Base-by-base conservation (phyloP, 2,888 invertebrate genomes). In the Entomobrya proxima region DNA sequence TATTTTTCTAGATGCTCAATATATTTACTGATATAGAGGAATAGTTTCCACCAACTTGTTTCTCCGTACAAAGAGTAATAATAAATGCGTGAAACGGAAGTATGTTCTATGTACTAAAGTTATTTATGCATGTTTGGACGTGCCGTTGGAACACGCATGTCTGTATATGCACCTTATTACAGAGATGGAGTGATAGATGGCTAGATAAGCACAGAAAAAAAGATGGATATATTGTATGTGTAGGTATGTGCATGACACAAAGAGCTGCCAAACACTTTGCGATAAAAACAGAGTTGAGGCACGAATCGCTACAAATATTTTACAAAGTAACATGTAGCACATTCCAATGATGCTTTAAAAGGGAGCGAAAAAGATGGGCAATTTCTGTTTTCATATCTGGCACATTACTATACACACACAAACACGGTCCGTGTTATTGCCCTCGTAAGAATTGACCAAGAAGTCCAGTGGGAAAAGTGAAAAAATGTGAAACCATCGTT, bases 401-500 rank as follows among this genome's bases (percentile, higher is more conserved):
- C 61, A 75, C 61, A 64, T 47, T 72, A 61, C n/a, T n/a, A n/a
- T n/a, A n/a, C n/a, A n/a, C n/a, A n/a, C n/a, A n/a, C 72, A 74
- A 27, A 55, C 4, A 55, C 37, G 11, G 47, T 74, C 61, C 55
- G 24, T 78, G 58, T 85, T 79, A 85, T 85, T 78, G 74, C 78
- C 50, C 85, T 79, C 85, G 11, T 24, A 72, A 47, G 85, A 79
- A 79, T 79, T 79, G 72, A 55, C 72, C 40, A 85, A 84, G 84
- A 64, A 44, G 85, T 79, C 85, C 78, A 50, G 40, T 79, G 79
- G 85, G 85, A 78, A 74, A 74, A 74, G 64, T 61, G 9, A 40
- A 79, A 78, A 85, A 79, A 64, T 61, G 82, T 27, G 84, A 77
- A 58, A 21, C 61, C 72, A 84, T 79, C 85, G 37, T 84, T 84